These are phyloP conservation scores for Hyposmocoma kahamanoa DNA, from an alignment of 1,140 invertebrate genomes.

Conservation along the genomic window DNA sequence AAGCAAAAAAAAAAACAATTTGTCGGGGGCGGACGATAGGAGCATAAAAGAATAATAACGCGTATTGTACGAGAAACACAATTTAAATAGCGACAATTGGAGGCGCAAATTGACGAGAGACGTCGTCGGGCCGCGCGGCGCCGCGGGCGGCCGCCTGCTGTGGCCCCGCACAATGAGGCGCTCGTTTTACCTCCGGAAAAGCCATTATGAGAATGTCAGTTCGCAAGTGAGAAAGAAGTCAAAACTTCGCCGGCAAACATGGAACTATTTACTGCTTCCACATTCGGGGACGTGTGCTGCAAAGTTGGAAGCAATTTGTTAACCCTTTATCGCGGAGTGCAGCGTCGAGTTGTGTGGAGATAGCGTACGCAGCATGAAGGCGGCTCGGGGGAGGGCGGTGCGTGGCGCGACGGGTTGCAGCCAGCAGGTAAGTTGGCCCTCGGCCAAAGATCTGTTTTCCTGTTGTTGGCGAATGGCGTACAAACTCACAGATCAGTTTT, in stretches of 20 bases:
- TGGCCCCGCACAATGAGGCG: constrained; percentile 32
- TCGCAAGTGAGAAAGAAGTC: constrained; percentile 50
- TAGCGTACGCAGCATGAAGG: constrained; percentile 16
- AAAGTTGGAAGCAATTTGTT: constrained; percentile 57
- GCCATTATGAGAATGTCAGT: constrained; percentile 44
- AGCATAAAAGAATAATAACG: constrained; percentile 50
- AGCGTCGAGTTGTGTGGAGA: constrained; percentile 11
- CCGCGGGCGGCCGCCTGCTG: constrained; percentile 20
- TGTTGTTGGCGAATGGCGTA: constrained; percentile 53
- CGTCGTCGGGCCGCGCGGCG: constrained; percentile 28
- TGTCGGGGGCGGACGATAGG: constrained; percentile 12
- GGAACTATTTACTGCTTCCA: constrained; percentile 55
- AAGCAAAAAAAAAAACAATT: constrained; percentile 26
- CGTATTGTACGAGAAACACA: constrained; percentile 42
- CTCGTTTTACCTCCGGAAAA: constrained; percentile 24
- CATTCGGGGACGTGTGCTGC: constrained; percentile 45
- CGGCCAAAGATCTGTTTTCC: constrained; percentile 70
- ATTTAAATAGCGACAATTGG: constrained; percentile 53
- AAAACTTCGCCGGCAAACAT: constrained; percentile 55
- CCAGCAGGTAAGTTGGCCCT: constrained; percentile 62
- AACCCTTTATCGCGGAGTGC: constrained; percentile 47
- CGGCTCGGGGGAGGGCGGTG: constrained; percentile 11
- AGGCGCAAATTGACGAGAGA: constrained; percentile 21
- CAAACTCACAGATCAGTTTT: constrained; percentile 71
- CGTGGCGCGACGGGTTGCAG: constrained; percentile 10